A percentile compares a stretch with the other conserved stretches of the same genome.
Conservation (phyloP, 2,888 invertebrate species). For the Pheosia gnoma region DNA sequence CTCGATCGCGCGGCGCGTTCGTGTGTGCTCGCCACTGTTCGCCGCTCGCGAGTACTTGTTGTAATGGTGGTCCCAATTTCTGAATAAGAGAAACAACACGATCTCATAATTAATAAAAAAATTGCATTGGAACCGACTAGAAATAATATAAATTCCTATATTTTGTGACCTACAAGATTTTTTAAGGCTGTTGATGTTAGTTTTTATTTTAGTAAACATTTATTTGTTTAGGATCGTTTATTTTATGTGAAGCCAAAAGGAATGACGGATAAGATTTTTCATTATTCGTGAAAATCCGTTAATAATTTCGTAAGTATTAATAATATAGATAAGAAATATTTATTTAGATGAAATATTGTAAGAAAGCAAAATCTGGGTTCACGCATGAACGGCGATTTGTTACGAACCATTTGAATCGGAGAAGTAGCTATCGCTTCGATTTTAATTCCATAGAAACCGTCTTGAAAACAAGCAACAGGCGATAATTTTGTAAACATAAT, state of each 20-base stretch:
- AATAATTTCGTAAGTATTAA: too few species aligned
- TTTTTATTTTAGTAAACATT: too few species aligned
- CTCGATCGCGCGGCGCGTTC: constrained; percentile 86
- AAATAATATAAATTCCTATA: too few species aligned
- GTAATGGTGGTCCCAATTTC: constrained; percentile 79
- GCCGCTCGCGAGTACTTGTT: constrained; percentile 92
- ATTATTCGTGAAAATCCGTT: too few species aligned
- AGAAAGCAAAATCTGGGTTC: neutral
- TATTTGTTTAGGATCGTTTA: too few species aligned
- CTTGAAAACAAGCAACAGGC: neutral
- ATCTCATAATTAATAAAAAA: neutral
- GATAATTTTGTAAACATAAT: constrained; percentile 2
- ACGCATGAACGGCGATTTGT: neutral
- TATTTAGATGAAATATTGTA: too few species aligned
- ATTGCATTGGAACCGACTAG: too few species aligned
- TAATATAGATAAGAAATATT: too few species aligned
- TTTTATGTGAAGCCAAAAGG: constrained; percentile 7
- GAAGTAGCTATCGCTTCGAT: neutral
- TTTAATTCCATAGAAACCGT: neutral
- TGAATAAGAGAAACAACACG: constrained; percentile 34
- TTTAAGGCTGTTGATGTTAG: too few species aligned
- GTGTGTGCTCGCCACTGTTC: constrained; percentile 84
- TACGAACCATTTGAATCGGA: constrained; percentile 1
- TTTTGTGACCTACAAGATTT: too few species aligned
- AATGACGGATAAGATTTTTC: neutral